Evolutionary conservation across 2,888 invertebrate species (phyloP), one percentile per base, ranked within the genome.

Genomic region (Epinotia bilunana): DNA sequence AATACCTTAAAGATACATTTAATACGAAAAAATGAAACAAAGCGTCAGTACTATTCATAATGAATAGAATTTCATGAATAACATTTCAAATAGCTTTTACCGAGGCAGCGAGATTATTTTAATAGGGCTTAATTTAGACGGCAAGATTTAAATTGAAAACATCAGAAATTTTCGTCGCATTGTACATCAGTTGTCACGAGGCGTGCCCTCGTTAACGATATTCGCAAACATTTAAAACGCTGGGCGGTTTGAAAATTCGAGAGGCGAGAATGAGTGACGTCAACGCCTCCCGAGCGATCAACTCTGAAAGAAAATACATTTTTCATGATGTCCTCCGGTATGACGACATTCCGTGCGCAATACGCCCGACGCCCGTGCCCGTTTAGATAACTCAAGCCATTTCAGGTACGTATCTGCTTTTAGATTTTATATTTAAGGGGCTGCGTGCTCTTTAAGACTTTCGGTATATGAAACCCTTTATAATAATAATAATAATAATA

Each of bases 271-370:
- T 80, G 80, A 74, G 76, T 90, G 87, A 88, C 88, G 89, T 89
- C 87, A 90, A 83, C 77, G 79, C 75, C 78, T 78, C 79, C 73
- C 81, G 80, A 80, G 79, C 82, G 80, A 80, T 81, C 82, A 82
- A 80, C 82, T 81, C 81, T 83, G 82, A 88, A 88, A 86, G 85
- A 87, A 89, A 87, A 89, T 85, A 84, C 83, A 87, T 88, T 87
- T 87, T 88, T 86, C 84, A 87, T 84, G 82, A 86, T 82, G 83
- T 83, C 81, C 80, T 77, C 80, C 74, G 77, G 78, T 82, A 80
- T 84, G 84, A 81, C 82, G 82, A 78, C 80, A 81, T 78, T 81
- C 78, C 74, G 77, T 78, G 74, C 79, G 53, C 81, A 53, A 53
- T 53, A 53, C 53, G 53, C n/a, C n/a, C 53, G 53, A 53, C 53